Evolutionary conservation across 2,888 invertebrate genomes (phyloP), one percentile per base, ranked within the genome.

Genomic region (Bursaphelenchus okinawaensis): DNA sequence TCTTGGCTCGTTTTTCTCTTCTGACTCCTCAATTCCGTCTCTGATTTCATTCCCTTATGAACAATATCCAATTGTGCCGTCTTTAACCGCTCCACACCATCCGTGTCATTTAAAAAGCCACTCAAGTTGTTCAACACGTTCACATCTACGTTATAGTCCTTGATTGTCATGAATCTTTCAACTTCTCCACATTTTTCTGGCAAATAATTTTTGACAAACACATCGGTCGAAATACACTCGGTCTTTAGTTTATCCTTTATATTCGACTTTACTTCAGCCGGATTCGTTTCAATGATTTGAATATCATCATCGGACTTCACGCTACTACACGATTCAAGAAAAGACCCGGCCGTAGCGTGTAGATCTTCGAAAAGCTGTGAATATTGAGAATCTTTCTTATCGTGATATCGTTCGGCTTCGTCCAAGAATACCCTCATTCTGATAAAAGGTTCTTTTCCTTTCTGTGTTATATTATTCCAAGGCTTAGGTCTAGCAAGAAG

Each of bases 401-500:
- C 31, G 3, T 57, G 31, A 27, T 55, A 62, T 6, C 20, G 16
- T 22, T 62, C 29, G 24, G 55, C 58, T n/a, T 81, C 79, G 24
- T 77, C 73, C 69, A 95, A 86, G 85, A 95, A 95, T 90, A 94
- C 92, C 84, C 93, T 92, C 94, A 95, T 95, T 68, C 94, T 87
- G 70, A 95, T 94, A 85, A 94, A 95, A 0, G 94, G 95, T 83
- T 95, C 94, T 26, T 94, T 87, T 0, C 81, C 81, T 84, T 94
- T 94, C 29, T 77, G 92, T 16, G 98, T 98, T 58, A 98, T 87
- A 93, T 95, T 94, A 83, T 93, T 92, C 98, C 96, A 98, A 0
- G 95, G 93, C 84, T 98, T 98, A 31, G 98, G 98, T 60, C 98
- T 86, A 24, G 96, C 96, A 70, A 98, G 86, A 52, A 98, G 87